These are phyloP conservation scores for Nerophis lumbriciformis DNA, from an alignment of 2,113 vertebrate species.

Conservation along the genomic window DNA sequence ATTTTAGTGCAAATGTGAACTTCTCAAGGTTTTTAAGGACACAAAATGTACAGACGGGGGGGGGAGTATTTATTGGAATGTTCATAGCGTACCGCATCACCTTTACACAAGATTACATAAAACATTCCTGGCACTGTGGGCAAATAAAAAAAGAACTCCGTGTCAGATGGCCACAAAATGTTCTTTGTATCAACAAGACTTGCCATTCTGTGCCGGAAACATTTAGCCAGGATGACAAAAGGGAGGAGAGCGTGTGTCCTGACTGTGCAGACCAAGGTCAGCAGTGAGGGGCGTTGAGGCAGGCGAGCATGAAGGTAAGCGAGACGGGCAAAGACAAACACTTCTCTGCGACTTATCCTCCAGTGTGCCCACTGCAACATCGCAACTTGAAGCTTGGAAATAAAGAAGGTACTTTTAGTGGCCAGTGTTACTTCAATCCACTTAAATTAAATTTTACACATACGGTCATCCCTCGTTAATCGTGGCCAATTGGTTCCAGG, in stretches of 20 bases:
- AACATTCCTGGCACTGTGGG: neutral
- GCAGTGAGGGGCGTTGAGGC: conserved; percentile 12
- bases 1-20: no score
- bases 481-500: no score
- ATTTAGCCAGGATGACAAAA: conserved; percentile 18
- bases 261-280: neutral
- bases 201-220: conserved; percentile 10
- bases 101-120: neutral
- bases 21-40: no score
- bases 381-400: neutral
- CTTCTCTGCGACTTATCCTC: neutral
- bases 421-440: neutral
- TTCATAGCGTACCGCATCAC: no score
- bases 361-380: neutral
- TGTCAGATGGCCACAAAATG: neutral
- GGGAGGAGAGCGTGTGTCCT: neutral
- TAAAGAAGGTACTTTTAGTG: neutral
- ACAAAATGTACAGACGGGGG: no score
- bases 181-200: neutral
- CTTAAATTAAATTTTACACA: neutral
- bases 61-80: neutral
- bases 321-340: neutral
- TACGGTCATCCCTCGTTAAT: no score
- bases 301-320: neutral
- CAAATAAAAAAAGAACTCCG: neutral